Evolutionary conservation across 2,113 vertebrate genomes (phyloP).

Genomic region (Gorilla gorilla): DNA sequence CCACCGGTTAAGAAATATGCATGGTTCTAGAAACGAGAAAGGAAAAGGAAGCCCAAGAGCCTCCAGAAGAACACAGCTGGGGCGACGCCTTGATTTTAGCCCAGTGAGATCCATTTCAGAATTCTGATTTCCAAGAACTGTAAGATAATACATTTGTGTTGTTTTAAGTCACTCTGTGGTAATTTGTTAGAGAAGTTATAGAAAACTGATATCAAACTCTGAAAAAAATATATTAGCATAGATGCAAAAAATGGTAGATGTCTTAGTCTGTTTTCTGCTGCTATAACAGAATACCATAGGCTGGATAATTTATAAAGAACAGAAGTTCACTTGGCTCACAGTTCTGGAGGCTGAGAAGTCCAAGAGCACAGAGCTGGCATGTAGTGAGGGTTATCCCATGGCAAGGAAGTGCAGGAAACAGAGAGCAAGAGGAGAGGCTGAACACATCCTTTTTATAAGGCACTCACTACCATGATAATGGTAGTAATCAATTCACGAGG

Average conservation of each 20-base stretch:
- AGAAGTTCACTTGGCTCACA: not conserved
- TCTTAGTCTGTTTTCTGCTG: not conserved
- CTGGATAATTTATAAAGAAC: not conserved
- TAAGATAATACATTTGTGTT: not conserved
- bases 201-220: not conserved
- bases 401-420: not conserved
- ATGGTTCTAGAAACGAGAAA: not conserved
- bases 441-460: not conserved
- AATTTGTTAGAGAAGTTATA: not conserved
- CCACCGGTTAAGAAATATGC: not conserved
- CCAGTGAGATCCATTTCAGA: not conserved
- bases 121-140: not conserved
- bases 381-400: not conserved
- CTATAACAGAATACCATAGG: not conserved
- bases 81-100: not conserved
- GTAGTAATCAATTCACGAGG: too few relatives aligned
- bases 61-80: not conserved
- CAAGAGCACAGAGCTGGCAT: not conserved
- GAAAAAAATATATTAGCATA: not conserved
- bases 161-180: not conserved
- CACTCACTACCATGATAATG: not conserved
- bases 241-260: not conserved
- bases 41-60: not conserved
- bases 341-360: not conserved
- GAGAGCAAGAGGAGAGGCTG: not conserved